phyloP scores from a whole-genome alignment of 2,888 invertebrate species.

The Drosophila villosipedis region DNA sequence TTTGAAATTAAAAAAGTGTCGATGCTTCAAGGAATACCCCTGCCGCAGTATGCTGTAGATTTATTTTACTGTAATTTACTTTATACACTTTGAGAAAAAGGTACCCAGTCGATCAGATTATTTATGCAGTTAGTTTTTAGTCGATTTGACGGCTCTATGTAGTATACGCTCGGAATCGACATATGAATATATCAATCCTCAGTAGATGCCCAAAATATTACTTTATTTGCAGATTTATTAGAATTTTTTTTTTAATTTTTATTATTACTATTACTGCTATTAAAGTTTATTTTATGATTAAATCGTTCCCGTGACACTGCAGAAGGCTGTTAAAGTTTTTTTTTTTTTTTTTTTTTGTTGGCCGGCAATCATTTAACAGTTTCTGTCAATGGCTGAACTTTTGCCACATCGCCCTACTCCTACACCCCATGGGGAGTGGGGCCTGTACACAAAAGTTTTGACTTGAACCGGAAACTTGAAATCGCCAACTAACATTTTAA shows the following conservation, averaged over 20 bases:
- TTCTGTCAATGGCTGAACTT: slow-evolving; percentile 41
- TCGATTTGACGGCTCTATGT: neutral
- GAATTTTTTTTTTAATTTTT: neutral
- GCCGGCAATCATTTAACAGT: slow-evolving; percentile 3
- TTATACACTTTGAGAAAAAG: neutral
- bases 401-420: slow-evolving; percentile 1
- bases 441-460: slow-evolving; percentile 47
- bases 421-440: neutral
- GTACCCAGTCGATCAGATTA: neutral
- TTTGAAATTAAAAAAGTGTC: slow-evolving; percentile 18
- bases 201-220: neutral
- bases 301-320: neutral
- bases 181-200: neutral
- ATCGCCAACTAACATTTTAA: slow-evolving; percentile 70
- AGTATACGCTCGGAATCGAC: neutral
- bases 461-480: slow-evolving; percentile 55
- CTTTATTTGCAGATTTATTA: neutral
- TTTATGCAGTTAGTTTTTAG: neutral
- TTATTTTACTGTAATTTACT: neutral
- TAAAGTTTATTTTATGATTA: neutral
- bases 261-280: neutral
- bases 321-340: neutral
- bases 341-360: neutral
- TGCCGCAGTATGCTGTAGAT: neutral
- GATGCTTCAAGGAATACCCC: neutral